phyloP scores from a whole-genome alignment of 2,888 invertebrate species.

The Agriopis marginaria region DNA sequence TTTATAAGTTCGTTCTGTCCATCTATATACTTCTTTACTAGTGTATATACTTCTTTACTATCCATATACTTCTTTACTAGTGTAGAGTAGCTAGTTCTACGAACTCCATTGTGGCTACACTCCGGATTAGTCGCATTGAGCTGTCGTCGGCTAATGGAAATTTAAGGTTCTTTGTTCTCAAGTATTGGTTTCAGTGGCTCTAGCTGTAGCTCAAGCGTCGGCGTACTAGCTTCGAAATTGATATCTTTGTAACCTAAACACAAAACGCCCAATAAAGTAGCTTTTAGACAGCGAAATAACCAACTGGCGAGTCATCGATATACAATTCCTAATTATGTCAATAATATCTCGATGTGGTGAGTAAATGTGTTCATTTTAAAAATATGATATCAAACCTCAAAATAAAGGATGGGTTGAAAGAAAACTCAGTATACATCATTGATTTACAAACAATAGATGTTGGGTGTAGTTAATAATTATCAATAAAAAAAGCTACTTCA shows the following conservation, averaged over 20 bases:
- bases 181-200: conserved; percentile 40
- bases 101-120: conserved; percentile 28
- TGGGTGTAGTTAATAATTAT: too few species aligned
- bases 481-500: too few species aligned
- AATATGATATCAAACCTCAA: background rate
- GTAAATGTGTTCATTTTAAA: background rate
- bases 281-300: background rate
- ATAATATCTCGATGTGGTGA: too few species aligned
- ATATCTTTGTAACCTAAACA: conserved; percentile 4
- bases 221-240: conserved; percentile 19
- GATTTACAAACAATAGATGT: too few species aligned
- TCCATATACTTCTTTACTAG: conserved; percentile 2
- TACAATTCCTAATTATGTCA: too few species aligned
- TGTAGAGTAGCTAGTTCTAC: conserved; percentile 18
- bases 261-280: background rate
- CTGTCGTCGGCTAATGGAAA: conserved; percentile 46
- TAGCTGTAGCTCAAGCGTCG: conserved; percentile 18
- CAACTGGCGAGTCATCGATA: too few species aligned
- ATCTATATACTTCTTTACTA: background rate
- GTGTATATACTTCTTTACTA: background rate
- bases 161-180: conserved; percentile 47
- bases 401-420: background rate
- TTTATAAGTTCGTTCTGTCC: too few species aligned
- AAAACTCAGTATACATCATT: too few species aligned
- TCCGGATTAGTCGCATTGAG: conserved; percentile 43